Conservation (phyloP, 2,797 vertebrate species). For the Dermochelys coriacea region DNA sequence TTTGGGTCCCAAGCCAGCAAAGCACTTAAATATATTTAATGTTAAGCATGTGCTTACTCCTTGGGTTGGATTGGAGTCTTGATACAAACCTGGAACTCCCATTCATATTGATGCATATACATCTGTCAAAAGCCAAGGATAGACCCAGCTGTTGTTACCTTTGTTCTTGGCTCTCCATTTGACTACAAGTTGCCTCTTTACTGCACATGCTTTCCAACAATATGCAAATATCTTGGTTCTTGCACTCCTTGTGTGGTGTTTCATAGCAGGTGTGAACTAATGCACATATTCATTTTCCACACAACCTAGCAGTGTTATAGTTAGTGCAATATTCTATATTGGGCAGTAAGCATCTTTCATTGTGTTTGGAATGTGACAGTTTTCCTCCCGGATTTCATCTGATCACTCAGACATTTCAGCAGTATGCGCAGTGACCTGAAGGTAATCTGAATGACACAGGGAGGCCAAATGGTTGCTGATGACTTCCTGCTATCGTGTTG, state of each 20-base stretch:
- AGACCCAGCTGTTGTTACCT: neutral
- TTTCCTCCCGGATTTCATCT: constrained; percentile 86
- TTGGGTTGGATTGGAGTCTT: accelerated
- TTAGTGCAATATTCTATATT: constrained; percentile 74
- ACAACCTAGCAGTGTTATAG: constrained; percentile 60
- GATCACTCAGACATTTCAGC: constrained; percentile 74
- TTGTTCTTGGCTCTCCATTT: constrained; percentile 40
- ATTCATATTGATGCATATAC: too few species aligned
- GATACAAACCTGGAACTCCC: neutral
- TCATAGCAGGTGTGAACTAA: constrained; percentile 46
- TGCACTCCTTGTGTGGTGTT: neutral
- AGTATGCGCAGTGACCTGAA: constrained; percentile 41
- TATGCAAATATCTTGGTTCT: neutral
- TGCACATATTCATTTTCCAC: neutral
- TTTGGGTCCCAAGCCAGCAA: accelerated
- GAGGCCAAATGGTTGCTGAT: constrained; percentile 47
- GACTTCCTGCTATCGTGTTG: constrained; percentile 1
- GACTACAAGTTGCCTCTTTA: neutral
- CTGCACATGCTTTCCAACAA: constrained; percentile 26
- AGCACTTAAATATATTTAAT: accelerated
- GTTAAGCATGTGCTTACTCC: neutral
- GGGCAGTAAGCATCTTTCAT: constrained; percentile 81
- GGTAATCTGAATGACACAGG: constrained; percentile 49
- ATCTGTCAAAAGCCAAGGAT: neutral
- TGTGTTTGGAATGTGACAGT: constrained; percentile 82